These are phyloP conservation scores for Ophion ellenae DNA, from an alignment of 2,888 invertebrate genomes.

Conservation along the genomic window DNA sequence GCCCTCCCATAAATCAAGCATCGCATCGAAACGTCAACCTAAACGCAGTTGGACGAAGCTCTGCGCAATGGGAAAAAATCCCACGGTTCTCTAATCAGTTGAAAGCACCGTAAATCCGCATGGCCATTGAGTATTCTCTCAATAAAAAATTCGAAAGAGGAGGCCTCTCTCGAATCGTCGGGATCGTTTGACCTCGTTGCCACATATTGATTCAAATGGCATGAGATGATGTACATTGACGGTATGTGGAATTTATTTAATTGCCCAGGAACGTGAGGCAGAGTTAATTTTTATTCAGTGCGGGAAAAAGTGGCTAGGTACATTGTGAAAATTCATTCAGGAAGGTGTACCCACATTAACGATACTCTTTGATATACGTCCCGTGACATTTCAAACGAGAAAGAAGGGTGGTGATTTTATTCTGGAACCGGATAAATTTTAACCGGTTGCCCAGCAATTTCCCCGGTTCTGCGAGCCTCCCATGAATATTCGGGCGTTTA, in stretches of 20 bases:
- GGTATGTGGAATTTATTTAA: not conserved
- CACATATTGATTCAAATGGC: not conserved
- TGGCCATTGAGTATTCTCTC: not conserved
- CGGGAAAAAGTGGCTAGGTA: not conserved
- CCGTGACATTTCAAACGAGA: constrained; percentile 20
- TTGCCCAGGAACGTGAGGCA: not conserved
- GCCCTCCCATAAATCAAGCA: not conserved
- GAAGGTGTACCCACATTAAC: not conserved
- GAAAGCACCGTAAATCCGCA: not conserved
- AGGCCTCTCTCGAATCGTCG: not conserved
- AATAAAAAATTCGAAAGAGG: not conserved
- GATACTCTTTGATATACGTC: constrained; percentile 1
- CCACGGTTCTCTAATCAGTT: not conserved
- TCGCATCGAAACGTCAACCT: not conserved
- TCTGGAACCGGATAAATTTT: constrained; percentile 22
- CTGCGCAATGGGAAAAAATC: not conserved
- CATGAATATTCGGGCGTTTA: constrained; percentile 47
- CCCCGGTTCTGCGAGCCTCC: constrained; percentile 23
- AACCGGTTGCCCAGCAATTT: constrained; percentile 18
- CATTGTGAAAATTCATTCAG: constrained; percentile 1
- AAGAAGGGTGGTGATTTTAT: not conserved
- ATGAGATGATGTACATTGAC: not conserved
- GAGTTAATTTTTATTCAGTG: not conserved
- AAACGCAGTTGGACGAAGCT: not conserved
- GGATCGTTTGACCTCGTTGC: not conserved